Evolutionary conservation across 1,140 invertebrate genomes (phyloP).

Genomic region (Trinorchestia longiramus): DNA sequence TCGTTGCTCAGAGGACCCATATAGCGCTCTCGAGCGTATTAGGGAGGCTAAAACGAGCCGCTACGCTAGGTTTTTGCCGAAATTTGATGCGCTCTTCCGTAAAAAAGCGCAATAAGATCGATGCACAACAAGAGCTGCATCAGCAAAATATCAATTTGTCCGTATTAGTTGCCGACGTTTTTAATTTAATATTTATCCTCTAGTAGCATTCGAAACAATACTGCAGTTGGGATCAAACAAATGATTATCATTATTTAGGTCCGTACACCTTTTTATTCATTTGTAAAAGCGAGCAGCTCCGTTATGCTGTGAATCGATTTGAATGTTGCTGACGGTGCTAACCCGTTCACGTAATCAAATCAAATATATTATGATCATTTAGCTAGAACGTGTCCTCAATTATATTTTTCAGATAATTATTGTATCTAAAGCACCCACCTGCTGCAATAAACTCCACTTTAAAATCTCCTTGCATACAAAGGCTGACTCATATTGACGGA

Average conservation of each 20-base stretch:
- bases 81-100: slow-evolving; percentile 23
- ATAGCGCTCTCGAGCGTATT: slow-evolving; percentile 18
- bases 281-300: not conserved
- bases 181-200: not conserved
- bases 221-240: not conserved
- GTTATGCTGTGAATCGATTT: not conserved
- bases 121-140: not conserved
- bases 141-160: not conserved
- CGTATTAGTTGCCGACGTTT: not conserved
- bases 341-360: not conserved
- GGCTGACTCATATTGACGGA: not conserved
- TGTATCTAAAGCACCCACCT: not conserved
- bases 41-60: slow-evolving; percentile 5
- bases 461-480: not conserved
- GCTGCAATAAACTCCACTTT: not conserved
- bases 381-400: not conserved
- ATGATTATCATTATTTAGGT: not conserved
- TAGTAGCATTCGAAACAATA: not conserved
- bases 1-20: not conserved
- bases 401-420: not conserved
- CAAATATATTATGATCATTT: not conserved
- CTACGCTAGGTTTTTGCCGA: not conserved
- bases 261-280: not conserved
- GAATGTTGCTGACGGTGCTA: not conserved
- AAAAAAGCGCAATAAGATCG: not conserved